Base-by-base conservation (phyloP, 2,888 invertebrate species). In the Athalia rosae region DNA sequence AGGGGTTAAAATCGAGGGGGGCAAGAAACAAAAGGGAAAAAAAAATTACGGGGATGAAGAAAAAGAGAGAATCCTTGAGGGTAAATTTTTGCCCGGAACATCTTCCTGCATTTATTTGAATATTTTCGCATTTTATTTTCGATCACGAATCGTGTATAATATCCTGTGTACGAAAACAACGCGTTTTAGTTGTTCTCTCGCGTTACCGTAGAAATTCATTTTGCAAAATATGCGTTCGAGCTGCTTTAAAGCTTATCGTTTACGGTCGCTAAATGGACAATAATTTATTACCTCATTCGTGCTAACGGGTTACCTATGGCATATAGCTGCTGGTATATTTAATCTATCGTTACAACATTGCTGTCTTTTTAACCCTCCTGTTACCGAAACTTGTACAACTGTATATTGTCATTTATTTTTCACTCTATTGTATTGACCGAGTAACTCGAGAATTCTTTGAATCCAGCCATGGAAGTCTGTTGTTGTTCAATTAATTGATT, bases 181-280 rank as follows among this genome's bases (percentile, higher is more conserved):
- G 28, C 28, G 28, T 28, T 28, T 28, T 2, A 28, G 28, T 28
- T 28, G 28, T 28, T 28, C 28, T 28, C 28, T 28, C 28, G 28
- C 28, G 28, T 28, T 28, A 28, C 28, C 28, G 28, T 2, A 28
- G 28, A 28, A 28, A 0, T 28, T 2, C 28, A 28, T 28, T 61
- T 43, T 4, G 41, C 6, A n/a, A 62, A 62, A 28, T 62, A 62
- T 43, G 28, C 0, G 28, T 62, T 62, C 45, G 41, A 62, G 62
- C 62, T 43, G 62, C 43, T 62, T 62, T 5, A 8, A 4, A 62
- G 62, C 62, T 62, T 62, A 62, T 62, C 62, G 62, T 62, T 4
- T 28, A 28, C 28, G 28, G 28, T 2, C 28, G 28, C 28, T 28
- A 2, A 45, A 41, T 43, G n/a, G 41, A 45, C 41, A 43, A 62